Evolutionary conservation across 1,140 invertebrate species (phyloP), one percentile per base, ranked within the genome.

Genomic region (Drosophila ironensis): DNA sequence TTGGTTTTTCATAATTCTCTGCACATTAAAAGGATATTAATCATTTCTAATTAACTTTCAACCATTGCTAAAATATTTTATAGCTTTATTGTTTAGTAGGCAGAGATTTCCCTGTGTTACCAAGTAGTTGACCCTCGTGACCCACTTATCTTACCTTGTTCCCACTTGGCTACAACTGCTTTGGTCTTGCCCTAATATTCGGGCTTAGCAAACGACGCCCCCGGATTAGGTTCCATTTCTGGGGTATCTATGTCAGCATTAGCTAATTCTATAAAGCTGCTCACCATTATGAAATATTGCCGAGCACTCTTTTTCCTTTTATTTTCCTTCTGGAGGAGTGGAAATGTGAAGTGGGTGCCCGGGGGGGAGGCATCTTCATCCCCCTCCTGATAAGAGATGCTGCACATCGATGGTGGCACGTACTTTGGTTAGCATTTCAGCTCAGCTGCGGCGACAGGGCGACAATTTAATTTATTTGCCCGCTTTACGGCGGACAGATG

Each of bases 391-490:
- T 37, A 42, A n/a, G 57, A 64, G 60, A 63, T 64, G 57, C 45
- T 60, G 59, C 66, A 41, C 64, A 69, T 70, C 66, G 51, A 70
- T 68, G 66, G 38, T 66, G 69, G 57, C 78, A 86, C 78, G 78
- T 82, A 82, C 73, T 81, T 81, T 75, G 76, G 76, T 82, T 82
- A 75, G 72, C 77, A 82, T 81, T 84, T 84, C 74, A 86, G 78
- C 78, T 84, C 78, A 84, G 78, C 80, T 84, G 78, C 59, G 73
- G 60, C 57, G 57, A 63, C 57, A 74, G 69, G 73, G 78, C 74
- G 78, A 86, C 80, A 84, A 84, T 84, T 86, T 86, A 84, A 84
- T 84, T 84, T 84, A 86, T 84, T 84, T 86, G 80, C 41, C 46
- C 63, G 60, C 72, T 72, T 75, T 72, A 56, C 35, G 27, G 30